Evolutionary conservation across 2,797 vertebrate genomes (phyloP).

Genomic region (Scyliorhinus canicula): DNA sequence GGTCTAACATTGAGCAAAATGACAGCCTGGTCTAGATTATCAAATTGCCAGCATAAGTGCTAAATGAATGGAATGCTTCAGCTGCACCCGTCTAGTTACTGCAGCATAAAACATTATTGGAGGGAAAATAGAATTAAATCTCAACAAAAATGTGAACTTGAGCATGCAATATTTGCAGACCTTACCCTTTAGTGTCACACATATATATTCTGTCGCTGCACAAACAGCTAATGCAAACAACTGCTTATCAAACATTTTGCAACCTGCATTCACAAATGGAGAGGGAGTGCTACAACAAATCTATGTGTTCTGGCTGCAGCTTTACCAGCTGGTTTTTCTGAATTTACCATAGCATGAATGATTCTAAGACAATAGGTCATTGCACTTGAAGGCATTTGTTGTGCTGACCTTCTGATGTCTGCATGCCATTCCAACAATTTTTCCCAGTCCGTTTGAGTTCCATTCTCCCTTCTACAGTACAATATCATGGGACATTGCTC

Average conservation of each 20-base stretch:
- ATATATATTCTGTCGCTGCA: background rate
- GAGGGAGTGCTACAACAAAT: background rate
- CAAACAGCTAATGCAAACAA: background rate
- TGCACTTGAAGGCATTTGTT: background rate
- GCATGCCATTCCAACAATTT: background rate
- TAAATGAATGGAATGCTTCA: slow-evolving; percentile 27
- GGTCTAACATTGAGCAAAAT: slow-evolving; percentile 26
- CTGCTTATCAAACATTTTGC: background rate
- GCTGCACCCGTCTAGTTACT: slow-evolving; percentile 8
- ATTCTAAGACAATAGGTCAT: background rate
- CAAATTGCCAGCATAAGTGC: slow-evolving; percentile 40
- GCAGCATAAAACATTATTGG: background rate
- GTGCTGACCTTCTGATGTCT: background rate
- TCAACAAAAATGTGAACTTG: background rate
- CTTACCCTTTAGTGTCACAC: background rate
- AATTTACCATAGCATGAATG: background rate
- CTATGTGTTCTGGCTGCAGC: background rate
- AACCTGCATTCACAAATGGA: background rate
- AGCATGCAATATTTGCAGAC: background rate
- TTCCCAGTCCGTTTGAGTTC: background rate
- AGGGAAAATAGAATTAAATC: background rate
- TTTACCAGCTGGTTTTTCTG: background rate
- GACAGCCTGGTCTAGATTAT: slow-evolving; percentile 39
- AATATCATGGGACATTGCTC: background rate
- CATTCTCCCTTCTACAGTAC: background rate